Evolutionary conservation across 2,113 vertebrate species (phyloP).

Genomic region (Procavia capensis): DNA sequence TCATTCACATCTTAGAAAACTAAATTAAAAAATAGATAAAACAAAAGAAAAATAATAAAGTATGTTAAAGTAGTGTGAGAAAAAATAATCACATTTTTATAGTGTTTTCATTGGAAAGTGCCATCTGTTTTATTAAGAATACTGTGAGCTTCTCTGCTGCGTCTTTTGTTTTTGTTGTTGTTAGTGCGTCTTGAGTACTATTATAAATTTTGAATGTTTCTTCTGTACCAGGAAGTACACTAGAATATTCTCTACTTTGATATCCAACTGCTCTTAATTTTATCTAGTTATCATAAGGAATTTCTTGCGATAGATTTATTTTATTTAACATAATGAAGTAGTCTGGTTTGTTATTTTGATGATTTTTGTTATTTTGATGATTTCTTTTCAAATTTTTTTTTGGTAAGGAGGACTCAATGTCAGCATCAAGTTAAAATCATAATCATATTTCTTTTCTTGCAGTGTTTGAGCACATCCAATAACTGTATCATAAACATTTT

Average conservation of each 20-base stretch:
- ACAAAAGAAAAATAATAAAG: neutral
- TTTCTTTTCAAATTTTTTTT: slow-evolving; percentile 20
- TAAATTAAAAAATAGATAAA: neutral
- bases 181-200: neutral
- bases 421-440: slow-evolving; percentile 57
- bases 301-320: slow-evolving; percentile 3
- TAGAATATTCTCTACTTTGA: neutral
- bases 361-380: neutral
- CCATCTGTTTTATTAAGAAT: neutral
- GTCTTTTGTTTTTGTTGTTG: neutral
- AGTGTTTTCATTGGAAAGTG: neutral
- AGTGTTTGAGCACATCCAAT: slow-evolving; percentile 63
- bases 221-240: neutral
- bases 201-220: neutral
- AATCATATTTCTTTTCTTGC: slow-evolving; percentile 58
- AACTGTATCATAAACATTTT: slow-evolving; percentile 78
- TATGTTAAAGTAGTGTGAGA: neutral
- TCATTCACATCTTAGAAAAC: neutral
- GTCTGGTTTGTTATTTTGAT: neutral
- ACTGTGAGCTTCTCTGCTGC: neutral
- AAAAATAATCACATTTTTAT: neutral
- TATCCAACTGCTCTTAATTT: neutral
- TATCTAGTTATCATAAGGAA: neutral
- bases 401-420: slow-evolving; percentile 66
- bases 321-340: neutral